A percentile compares a stretch with the other conserved stretches of the same genome.
phyloP scores from a whole-genome alignment of 1,140 invertebrate genomes.

The Ruditapes philippinarum region DNA sequence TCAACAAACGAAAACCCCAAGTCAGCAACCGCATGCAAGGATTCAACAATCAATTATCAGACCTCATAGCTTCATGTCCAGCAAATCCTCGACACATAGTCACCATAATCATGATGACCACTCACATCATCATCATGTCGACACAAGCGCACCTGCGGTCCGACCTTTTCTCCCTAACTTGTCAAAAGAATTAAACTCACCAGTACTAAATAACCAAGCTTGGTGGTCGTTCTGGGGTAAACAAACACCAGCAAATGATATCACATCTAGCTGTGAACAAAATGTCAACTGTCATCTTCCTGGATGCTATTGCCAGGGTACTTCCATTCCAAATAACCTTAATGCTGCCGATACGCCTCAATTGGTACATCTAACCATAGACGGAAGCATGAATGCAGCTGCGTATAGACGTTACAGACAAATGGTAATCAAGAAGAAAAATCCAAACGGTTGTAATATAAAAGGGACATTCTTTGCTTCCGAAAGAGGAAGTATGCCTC shows the following conservation, averaged over 20 bases:
- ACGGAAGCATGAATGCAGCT: slow-evolving; percentile 51
- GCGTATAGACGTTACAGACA: slow-evolving; percentile 20
- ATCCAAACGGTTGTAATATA: slow-evolving; percentile 57
- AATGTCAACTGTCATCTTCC: slow-evolving; percentile 51
- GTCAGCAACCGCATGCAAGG: background rate
- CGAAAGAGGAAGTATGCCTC: background rate
- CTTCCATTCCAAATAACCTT: slow-evolving; percentile 23
- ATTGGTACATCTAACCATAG: slow-evolving; percentile 63
- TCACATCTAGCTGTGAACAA: background rate
- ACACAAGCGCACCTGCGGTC: background rate
- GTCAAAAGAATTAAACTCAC: background rate
- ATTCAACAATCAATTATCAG: background rate
- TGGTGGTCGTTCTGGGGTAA: slow-evolving; percentile 14
- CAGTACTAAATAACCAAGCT: background rate
- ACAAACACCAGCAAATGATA: background rate
- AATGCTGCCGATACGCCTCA: slow-evolving; percentile 49
- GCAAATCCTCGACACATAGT: background rate
- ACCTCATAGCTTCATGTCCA: background rate
- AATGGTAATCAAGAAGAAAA: slow-evolving; percentile 28
- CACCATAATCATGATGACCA: background rate
- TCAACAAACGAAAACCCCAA: background rate
- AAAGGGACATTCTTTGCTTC: slow-evolving; percentile 60
- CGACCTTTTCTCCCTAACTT: background rate
- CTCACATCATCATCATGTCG: background rate
- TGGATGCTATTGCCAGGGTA: slow-evolving; percentile 57